Percentiles rank a stretch among this genome's conserved stretches.
Evolutionary conservation across 23 tunicate species (phyloP).

Genomic region (Diplosoma virens): DNA sequence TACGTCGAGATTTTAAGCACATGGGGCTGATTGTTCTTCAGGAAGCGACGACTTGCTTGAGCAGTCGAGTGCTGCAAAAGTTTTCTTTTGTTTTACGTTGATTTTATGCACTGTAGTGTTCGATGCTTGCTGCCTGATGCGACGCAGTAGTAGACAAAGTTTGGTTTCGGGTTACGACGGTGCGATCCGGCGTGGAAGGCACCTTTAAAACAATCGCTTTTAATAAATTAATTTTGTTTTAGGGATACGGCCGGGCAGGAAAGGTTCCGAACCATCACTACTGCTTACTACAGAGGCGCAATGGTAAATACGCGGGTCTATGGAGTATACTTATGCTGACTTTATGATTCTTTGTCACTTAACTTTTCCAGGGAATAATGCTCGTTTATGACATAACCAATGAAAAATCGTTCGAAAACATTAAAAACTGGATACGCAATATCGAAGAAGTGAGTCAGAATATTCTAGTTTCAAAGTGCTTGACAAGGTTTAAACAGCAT

Average conservation of each 20-base stretch:
- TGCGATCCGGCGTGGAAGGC: too few species aligned
- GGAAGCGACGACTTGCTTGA: too few species aligned
- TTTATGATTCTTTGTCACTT: neutral
- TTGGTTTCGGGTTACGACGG: too few species aligned
- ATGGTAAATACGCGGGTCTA: slow-evolving; percentile 44
- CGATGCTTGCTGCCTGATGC: too few species aligned
- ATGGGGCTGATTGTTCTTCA: too few species aligned
- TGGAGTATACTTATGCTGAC: neutral
- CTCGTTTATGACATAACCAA: slow-evolving; percentile 93
- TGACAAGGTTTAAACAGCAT: neutral
- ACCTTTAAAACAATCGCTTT: neutral
- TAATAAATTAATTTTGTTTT: neutral
- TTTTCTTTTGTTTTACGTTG: too few species aligned
- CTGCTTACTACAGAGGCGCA: slow-evolving; percentile 99
- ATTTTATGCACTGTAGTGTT: too few species aligned
- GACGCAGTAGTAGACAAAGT: too few species aligned
- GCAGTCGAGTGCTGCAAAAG: too few species aligned
- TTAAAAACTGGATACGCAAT: slow-evolving; percentile 92
- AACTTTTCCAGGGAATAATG: slow-evolving; percentile 71
- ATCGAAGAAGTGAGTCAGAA: slow-evolving; percentile 73
- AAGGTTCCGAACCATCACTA: slow-evolving; percentile 94
- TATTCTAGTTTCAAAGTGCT: neutral
- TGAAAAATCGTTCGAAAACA: slow-evolving; percentile 89
- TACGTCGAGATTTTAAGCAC: too few species aligned
- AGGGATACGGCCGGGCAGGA: slow-evolving; percentile 99